Percentiles rank a stretch among this genome's conserved stretches.
Evolutionary conservation across 2,113 vertebrate species (phyloP).

Genomic region (Syngnathus floridae): DNA sequence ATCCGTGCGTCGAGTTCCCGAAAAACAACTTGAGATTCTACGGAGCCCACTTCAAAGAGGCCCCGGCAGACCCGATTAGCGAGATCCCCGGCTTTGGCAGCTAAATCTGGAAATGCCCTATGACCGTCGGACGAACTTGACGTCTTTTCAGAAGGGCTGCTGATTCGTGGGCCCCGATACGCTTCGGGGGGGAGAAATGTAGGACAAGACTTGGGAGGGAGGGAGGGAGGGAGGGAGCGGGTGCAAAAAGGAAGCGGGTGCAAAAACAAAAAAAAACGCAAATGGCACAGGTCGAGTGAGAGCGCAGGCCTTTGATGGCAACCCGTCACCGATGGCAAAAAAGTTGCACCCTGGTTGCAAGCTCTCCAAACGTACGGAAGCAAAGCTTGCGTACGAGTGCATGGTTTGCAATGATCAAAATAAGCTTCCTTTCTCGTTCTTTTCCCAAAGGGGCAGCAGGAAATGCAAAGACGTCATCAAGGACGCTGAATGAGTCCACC

Average conservation of each 20-base stretch:
- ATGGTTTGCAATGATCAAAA: slow-evolving; percentile 59
- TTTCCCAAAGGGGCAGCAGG: slow-evolving; percentile 42
- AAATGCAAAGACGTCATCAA: slow-evolving; percentile 59
- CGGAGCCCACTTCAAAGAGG: slow-evolving; percentile 21
- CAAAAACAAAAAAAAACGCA: slow-evolving; percentile 22
- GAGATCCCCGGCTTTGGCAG: slow-evolving; percentile 57
- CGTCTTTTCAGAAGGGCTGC: slow-evolving; percentile 44
- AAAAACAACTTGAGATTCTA: slow-evolving; percentile 27
- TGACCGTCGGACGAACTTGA: slow-evolving; percentile 59
- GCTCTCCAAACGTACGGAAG: slow-evolving; percentile 2
- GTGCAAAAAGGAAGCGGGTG: slow-evolving; percentile 21
- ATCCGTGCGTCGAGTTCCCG: slow-evolving; percentile 19
- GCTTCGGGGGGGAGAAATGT: slow-evolving; percentile 25
- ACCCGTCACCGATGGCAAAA: not conserved
- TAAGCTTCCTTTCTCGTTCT: no score
- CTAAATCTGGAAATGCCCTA: slow-evolving; percentile 58
- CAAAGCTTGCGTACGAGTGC: slow-evolving; percentile 42
- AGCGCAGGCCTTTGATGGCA: no score
- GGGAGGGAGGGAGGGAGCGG: not conserved
- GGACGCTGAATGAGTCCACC: slow-evolving; percentile 68
- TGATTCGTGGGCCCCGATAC: slow-evolving; percentile 40
- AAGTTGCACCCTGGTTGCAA: not conserved
- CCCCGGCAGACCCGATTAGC: slow-evolving; percentile 45
- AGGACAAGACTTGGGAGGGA: not conserved
- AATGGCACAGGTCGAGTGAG: no score